Base-by-base conservation (phyloP, 2,113 vertebrate species). In the Elgaria multicarinata region DNA sequence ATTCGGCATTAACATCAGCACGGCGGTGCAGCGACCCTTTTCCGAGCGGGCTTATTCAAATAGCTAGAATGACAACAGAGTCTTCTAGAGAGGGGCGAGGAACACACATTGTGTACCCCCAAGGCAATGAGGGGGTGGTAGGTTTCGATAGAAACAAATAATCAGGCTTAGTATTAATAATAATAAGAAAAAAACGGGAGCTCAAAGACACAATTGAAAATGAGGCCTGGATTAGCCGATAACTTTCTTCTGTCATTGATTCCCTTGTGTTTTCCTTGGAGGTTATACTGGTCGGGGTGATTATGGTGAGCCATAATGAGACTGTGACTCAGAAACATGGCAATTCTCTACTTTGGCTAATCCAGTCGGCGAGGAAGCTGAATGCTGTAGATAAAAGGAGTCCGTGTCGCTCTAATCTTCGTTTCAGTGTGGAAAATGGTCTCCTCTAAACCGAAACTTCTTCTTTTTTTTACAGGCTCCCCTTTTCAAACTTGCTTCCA, bases 311-410 rank as follows among this genome's bases (percentile, higher is more conserved):
- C 88, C 83, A 90, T 84, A 91, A 95, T 0, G 79, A 93, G 92
- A 92, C 92, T 67, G 66, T 0, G n/a, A 87, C 50, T 86, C 85
- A 94, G 83, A 95, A 95, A 95, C 85, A 92, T 2, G 58, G 89
- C 90, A 71, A 77, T 84, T 87, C 39, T 46, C 82, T 87, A 90
- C 85, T 84, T 75, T 86, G 76, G 0, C 74, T 94, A 93, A 95
- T 93, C 85, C 0, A 0, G 87, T 85, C 77, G 69, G 87, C 82
- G 93, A 92, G 90, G 94, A 91, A 90, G 85, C 82, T 94, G 92
- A 95, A 90, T 69, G 82, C 72, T 86, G 86, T 44, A 95, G 92
- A 96, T 95, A 92, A 94, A 93, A 71, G 74, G 36, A 91, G 84
- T 89, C 91, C 62, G 77, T 83, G 88, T 39, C 42, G 74, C 84